Evolutionary conservation across 2,113 vertebrate species (phyloP).

Genomic region (Petrocephalus zakoni): DNA sequence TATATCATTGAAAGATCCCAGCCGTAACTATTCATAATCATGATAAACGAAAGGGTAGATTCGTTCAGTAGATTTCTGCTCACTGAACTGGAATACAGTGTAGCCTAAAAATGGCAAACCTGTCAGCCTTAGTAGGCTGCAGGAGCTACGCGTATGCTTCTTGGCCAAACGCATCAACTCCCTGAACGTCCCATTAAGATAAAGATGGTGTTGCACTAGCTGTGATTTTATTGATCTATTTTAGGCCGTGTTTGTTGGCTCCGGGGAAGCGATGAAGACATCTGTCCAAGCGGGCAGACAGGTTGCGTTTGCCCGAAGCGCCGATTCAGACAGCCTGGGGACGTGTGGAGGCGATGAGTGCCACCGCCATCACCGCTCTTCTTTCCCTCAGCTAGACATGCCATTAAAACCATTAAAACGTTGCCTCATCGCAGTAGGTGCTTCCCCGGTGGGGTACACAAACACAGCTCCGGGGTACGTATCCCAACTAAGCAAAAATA

Average conservation of each 20-base stretch:
- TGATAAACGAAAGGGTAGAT: no score
- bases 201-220: background rate
- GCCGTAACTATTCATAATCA: no score
- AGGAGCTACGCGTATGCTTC: no score
- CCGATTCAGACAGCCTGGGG: background rate
- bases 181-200: background rate
- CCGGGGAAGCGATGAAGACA: no score
- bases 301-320: no score
- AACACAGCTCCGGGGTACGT: background rate
- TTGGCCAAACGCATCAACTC: background rate
- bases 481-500: background rate
- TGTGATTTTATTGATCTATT: slow-evolving; percentile 1
- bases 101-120: background rate
- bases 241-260: background rate
- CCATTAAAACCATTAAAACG: background rate
- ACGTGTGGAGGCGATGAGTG: background rate
- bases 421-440: background rate
- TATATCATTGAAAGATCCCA: no score
- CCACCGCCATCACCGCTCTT: background rate
- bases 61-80: no score
- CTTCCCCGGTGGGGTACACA: background rate
- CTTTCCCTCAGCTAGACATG: background rate
- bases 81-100: background rate
- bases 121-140: no score
- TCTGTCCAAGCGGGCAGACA: background rate